These are phyloP conservation scores for Steinernema hermaphroditum DNA, from an alignment of 2,888 invertebrate species.

Conservation along the genomic window DNA sequence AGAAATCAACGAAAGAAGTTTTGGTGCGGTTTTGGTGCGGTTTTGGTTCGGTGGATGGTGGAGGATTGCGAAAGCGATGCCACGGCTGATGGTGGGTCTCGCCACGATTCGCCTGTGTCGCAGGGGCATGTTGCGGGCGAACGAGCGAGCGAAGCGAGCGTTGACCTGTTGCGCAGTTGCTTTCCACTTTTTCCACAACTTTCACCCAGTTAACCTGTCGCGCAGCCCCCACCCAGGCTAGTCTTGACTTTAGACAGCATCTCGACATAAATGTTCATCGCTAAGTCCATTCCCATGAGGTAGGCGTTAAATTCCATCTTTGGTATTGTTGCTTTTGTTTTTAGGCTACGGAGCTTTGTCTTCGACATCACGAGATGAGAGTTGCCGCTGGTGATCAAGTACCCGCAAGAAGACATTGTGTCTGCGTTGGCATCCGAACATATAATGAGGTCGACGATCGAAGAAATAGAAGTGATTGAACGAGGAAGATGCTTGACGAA, in stretches of 20 bases:
- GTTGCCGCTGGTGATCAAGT: not conserved
- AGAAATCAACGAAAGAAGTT: too few species aligned
- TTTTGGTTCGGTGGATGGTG: too few species aligned
- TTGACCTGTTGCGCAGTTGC: too few species aligned
- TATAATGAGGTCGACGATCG: not conserved
- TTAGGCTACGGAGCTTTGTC: conserved; percentile 17
- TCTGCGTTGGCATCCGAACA: not conserved
- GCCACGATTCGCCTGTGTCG: too few species aligned
- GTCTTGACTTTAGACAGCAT: conserved; percentile 37
- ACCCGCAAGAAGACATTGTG: conserved; percentile 23
- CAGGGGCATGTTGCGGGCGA: too few species aligned
- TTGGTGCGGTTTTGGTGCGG: too few species aligned
- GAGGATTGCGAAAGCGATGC: too few species aligned
- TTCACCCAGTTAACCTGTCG: too few species aligned
- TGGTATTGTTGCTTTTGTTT: conserved; percentile 35
- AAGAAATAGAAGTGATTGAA: not conserved
- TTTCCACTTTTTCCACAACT: too few species aligned
- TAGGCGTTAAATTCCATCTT: conserved; percentile 37
- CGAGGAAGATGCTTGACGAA: not conserved
- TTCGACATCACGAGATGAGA: not conserved
- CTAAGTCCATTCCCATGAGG: conserved; percentile 26
- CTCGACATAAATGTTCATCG: not conserved
- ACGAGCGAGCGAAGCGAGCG: too few species aligned
- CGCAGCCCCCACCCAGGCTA: too few species aligned
- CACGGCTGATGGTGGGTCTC: too few species aligned